These are phyloP conservation scores for Conus canariensis DNA, from an alignment of 2,888 invertebrate species.

Conservation along the genomic window DNA sequence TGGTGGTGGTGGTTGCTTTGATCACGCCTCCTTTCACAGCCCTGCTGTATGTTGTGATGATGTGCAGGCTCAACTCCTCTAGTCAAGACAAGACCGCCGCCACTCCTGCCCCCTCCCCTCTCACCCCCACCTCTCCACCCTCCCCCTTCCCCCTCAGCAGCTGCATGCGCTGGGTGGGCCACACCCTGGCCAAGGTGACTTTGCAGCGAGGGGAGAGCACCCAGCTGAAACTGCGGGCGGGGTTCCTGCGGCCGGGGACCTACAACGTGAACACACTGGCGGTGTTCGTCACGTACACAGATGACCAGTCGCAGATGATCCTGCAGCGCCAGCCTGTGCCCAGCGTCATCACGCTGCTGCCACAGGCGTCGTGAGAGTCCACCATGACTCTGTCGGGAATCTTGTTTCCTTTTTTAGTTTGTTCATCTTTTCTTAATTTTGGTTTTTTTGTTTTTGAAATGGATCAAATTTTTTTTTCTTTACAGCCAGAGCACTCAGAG, in stretches of 20 bases:
- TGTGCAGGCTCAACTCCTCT: background rate
- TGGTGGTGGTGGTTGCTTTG: background rate
- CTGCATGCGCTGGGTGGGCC: conserved; percentile 74
- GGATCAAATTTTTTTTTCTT: too few species aligned
- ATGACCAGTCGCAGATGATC: conserved; percentile 70
- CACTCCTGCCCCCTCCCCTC: conserved; percentile 7
- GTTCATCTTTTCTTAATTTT: too few species aligned
- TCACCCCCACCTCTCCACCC: conserved; percentile 25
- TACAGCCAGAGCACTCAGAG: too few species aligned
- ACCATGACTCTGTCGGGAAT: background rate
- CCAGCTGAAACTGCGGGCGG: conserved; percentile 68
- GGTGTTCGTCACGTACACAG: conserved; percentile 70
- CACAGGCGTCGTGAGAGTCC: background rate
- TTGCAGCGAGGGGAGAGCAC: conserved; percentile 64
- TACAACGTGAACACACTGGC: conserved; percentile 74
- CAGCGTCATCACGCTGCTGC: conserved; percentile 56
- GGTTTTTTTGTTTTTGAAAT: too few species aligned
- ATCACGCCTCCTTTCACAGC: background rate
- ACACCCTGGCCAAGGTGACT: conserved; percentile 68
- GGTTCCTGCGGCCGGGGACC: conserved; percentile 74
- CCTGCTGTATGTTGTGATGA: too few species aligned
- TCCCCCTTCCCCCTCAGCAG: conserved; percentile 40
- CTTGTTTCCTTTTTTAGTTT: background rate
- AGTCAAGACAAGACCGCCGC: conserved; percentile 11
- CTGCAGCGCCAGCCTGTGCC: conserved; percentile 70